These are phyloP conservation scores for Hemiprocne comata DNA, from an alignment of 2,113 vertebrate species.

Conservation along the genomic window DNA sequence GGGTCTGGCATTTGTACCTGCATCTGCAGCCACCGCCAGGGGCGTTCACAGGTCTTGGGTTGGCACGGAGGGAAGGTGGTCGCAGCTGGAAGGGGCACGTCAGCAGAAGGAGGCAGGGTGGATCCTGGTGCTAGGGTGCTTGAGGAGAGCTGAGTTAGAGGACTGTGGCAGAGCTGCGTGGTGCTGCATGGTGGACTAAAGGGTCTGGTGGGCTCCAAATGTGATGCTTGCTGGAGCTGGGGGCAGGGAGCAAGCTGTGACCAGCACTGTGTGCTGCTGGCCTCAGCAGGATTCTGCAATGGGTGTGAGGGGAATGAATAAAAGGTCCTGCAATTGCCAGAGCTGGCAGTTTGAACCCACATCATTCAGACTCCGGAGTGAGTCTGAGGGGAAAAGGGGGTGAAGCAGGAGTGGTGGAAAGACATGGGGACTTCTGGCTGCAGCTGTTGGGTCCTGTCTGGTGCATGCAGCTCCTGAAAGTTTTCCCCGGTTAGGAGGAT, in stretches of 20 bases:
- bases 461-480: not conserved
- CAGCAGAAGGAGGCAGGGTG: not conserved
- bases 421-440: not conserved
- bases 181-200: not conserved
- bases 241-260: conserved; percentile 14
- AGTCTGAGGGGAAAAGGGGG: not conserved
- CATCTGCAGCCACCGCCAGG: not conserved
- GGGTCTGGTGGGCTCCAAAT: not conserved
- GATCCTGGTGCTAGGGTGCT: not conserved
- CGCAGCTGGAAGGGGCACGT: rapidly evolving
- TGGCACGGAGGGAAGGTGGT: rapidly evolving
- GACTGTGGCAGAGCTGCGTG: not conserved
- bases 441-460: not conserved
- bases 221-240: not conserved
- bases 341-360: conserved; percentile 3
- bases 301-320: conserved; percentile 45
- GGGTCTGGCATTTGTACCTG: not conserved
- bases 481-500: not conserved
- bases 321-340: not conserved
- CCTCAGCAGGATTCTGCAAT: conserved; percentile 14
- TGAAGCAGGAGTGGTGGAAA: not conserved
- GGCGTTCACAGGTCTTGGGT: rapidly evolving
- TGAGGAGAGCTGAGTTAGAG: not conserved
- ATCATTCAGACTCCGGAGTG: not conserved
- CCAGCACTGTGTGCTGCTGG: not conserved